A percentile compares a stretch with the other conserved stretches of the same genome.
Conservation (phyloP, 2,797 vertebrate genomes). For the Enteromius radiatus region DNA sequence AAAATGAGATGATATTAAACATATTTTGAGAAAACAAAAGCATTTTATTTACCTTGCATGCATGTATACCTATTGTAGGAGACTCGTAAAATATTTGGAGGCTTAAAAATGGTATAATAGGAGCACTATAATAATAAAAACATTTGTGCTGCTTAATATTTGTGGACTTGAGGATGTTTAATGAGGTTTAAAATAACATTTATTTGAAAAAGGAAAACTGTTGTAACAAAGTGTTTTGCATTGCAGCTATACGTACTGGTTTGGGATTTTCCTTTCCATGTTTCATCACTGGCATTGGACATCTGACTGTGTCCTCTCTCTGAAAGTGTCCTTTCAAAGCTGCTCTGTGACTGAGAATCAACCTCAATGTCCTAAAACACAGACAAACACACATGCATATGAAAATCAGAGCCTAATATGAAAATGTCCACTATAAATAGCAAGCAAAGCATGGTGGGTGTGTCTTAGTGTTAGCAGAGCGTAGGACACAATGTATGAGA, state of each 20-base stretch:
- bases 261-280: slow-evolving; percentile 89
- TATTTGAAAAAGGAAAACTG: not conserved
- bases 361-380: slow-evolving; percentile 87
- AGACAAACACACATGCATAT: slow-evolving; percentile 22
- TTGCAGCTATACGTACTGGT: slow-evolving; percentile 81
- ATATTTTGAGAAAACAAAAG: too few relatives aligned
- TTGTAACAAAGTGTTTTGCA: not conserved
- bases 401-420: slow-evolving; percentile 14
- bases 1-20: too few relatives aligned
- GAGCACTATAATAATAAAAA: not conserved
- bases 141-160: not conserved
- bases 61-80: too few relatives aligned
- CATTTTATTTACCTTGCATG: too few relatives aligned
- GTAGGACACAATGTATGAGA: not conserved
- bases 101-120: too few relatives aligned
- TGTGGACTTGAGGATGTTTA: not conserved
- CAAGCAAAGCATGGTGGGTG: slow-evolving; percentile 2
- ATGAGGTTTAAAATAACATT: not conserved
- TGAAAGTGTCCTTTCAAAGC: slow-evolving; percentile 91
- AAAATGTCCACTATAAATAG: slow-evolving; percentile 7
- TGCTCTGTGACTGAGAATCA: slow-evolving; percentile 94
- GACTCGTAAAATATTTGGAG: too few relatives aligned
- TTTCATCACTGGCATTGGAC: slow-evolving; percentile 93
- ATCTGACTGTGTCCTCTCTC: slow-evolving; percentile 95
- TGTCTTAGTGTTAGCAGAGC: not conserved